phyloP scores from a whole-genome alignment of 2,888 invertebrate genomes.

The Caradrina kadenii region DNA sequence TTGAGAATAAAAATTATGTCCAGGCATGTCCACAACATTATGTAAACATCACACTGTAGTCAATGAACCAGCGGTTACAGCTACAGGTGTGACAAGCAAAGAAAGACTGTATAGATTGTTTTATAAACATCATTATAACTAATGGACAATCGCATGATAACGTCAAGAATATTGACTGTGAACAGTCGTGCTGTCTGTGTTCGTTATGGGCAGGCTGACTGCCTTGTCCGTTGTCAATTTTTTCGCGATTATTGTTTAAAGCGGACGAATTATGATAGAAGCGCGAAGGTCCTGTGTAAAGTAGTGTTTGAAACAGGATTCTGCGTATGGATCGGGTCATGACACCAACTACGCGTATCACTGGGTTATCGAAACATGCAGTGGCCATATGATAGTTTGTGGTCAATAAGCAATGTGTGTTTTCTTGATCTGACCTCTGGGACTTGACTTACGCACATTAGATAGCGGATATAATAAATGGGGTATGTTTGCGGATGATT shows the following conservation, averaged over 20 bases:
- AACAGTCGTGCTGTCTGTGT: constrained; percentile 65
- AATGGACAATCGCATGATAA: constrained; percentile 77
- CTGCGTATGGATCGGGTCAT: constrained; percentile 75
- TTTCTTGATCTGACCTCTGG: constrained; percentile 84
- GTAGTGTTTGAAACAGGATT: constrained; percentile 68
- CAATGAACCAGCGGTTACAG: constrained; percentile 53
- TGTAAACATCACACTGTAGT: constrained; percentile 51
- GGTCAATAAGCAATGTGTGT: constrained; percentile 83
- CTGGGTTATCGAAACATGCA: constrained; percentile 86
- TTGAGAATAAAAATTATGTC: constrained; percentile 26
- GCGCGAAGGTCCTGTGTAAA: constrained; percentile 61
- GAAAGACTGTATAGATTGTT: constrained; percentile 76
- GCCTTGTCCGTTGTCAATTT: constrained; percentile 44
- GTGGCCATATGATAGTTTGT: constrained; percentile 77
- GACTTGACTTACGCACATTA: constrained; percentile 83
- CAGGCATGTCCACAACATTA: constrained; percentile 41
- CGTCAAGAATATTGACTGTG: constrained; percentile 73
- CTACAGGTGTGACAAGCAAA: constrained; percentile 69
- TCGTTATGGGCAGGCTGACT: constrained; percentile 59
- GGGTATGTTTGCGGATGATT: constrained; percentile 84
- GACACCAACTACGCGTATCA: constrained; percentile 73
- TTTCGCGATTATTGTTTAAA: constrained; percentile 44
- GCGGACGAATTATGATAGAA: constrained; percentile 46
- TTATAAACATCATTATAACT: constrained; percentile 84
- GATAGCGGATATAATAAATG: constrained; percentile 89